These are phyloP conservation scores for Microplitis manilae DNA, from an alignment of 2,888 invertebrate species.

Conservation along the genomic window DNA sequence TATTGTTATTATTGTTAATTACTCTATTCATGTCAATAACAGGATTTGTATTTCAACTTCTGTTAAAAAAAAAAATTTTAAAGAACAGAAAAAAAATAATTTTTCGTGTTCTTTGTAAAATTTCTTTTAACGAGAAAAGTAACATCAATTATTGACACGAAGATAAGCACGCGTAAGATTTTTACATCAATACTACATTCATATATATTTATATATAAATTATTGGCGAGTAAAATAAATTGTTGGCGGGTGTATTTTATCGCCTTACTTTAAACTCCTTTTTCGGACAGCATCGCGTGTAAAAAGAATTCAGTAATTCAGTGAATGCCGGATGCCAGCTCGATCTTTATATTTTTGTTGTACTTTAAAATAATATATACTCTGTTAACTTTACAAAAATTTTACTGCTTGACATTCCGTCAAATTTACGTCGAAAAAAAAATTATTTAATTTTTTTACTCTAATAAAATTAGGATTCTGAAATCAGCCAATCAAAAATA, in stretches of 20 bases:
- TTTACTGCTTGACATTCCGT: not conserved
- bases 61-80: not conserved
- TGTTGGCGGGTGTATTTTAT: not conserved
- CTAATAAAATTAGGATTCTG: no score
- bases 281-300: slow-evolving; percentile 37
- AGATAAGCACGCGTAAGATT: not conserved
- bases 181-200: not conserved
- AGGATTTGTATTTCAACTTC: not conserved
- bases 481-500: no score
- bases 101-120: not conserved
- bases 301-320: slow-evolving; percentile 23
- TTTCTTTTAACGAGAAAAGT: not conserved
- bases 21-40: not conserved
- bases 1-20: no score
- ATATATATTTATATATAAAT: not conserved
- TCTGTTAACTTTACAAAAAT: slow-evolving; percentile 30
- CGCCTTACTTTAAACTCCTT: slow-evolving; percentile 9
- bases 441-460: no score
- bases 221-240: not conserved
- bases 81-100: not conserved
- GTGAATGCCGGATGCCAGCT: slow-evolving; percentile 40
- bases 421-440: not conserved
- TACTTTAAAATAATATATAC: slow-evolving; percentile 50
- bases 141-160: not conserved
- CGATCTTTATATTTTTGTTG: slow-evolving; percentile 47